These are phyloP conservation scores for Adelosebastes latens DNA, from an alignment of 2,797 vertebrate species.

Conservation along the genomic window DNA sequence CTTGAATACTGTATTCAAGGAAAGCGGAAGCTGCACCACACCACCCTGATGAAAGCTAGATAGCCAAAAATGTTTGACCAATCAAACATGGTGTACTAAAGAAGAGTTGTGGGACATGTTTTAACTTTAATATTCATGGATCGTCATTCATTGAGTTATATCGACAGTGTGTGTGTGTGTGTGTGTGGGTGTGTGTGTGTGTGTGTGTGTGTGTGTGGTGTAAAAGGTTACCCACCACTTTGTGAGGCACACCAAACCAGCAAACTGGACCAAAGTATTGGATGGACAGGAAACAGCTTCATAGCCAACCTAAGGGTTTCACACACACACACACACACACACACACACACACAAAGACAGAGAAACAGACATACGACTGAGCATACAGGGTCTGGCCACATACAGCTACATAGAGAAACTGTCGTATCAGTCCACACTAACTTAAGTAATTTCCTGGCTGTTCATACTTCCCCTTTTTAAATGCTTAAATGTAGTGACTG, in stretches of 20 bases:
- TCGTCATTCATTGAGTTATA: neutral
- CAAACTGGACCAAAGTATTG: conserved; percentile 14
- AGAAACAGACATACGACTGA: neutral
- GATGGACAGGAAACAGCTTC: conserved; percentile 14
- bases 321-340: neutral
- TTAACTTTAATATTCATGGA: neutral
- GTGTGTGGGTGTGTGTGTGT: too few relatives aligned
- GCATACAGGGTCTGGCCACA: neutral
- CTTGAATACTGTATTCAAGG: neutral
- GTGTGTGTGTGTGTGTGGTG: neutral
- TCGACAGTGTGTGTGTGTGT: neutral
- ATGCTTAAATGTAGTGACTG: neutral
- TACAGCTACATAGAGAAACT: neutral
- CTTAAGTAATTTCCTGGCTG: conserved; percentile 39
- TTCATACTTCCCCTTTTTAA: conserved; percentile 63
- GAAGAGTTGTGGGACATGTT: neutral
- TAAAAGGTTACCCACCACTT: conserved; percentile 38
- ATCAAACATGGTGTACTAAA: neutral
- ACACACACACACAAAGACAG: neutral
- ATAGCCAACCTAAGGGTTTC: conserved; percentile 19
- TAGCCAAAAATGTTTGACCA: neutral
- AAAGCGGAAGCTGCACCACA: neutral
- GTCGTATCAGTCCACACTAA: neutral
- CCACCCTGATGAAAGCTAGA: neutral
- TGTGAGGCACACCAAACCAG: conserved; percentile 24